Percentiles rank a stretch among this genome's conserved stretches.
Conservation (phyloP, 2,888 invertebrate species). For the Rhingia rostrata region DNA sequence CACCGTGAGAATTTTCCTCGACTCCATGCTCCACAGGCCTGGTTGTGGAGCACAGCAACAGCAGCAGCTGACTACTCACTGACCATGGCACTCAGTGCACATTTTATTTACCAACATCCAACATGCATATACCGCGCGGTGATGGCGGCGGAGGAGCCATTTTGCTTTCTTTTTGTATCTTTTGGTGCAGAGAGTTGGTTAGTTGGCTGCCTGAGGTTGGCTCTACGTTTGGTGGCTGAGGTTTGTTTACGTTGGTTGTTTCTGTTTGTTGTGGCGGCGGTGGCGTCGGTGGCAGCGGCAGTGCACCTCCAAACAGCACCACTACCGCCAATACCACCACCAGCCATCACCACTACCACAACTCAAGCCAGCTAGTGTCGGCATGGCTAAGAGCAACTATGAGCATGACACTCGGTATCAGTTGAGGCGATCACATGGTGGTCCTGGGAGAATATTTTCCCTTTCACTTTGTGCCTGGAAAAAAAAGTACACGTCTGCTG, state of each 20-base stretch:
- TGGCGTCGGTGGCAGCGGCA: constrained; percentile 28
- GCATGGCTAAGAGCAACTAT: constrained; percentile 72
- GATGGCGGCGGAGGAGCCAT: constrained; percentile 43
- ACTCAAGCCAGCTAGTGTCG: constrained; percentile 62
- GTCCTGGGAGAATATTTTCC: constrained; percentile 75
- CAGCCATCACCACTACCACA: constrained; percentile 3
- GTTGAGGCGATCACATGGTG: constrained; percentile 71
- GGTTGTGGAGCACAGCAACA: constrained; percentile 10
- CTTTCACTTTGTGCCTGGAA: constrained; percentile 71
- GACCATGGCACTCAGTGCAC: constrained; percentile 73
- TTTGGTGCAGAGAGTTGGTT: constrained; percentile 55
- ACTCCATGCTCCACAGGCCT: constrained; percentile 63
- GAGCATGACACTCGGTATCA: constrained; percentile 72
- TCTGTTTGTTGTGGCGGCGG: constrained; percentile 67
- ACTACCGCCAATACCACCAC: background rate
- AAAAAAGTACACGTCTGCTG: constrained; percentile 12
- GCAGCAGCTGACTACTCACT: constrained; percentile 74
- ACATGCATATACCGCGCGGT: background rate
- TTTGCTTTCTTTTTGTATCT: constrained; percentile 69
- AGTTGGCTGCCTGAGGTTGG: constrained; percentile 52
- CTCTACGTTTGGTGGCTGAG: constrained; percentile 50
- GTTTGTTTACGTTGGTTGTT: constrained; percentile 70
- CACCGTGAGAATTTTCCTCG: constrained; percentile 72
- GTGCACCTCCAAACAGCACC: constrained; percentile 9
- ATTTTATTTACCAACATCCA: constrained; percentile 53